These are phyloP conservation scores for Dasyornis broadbenti DNA, from an alignment of 2,113 vertebrate genomes.

Conservation along the genomic window DNA sequence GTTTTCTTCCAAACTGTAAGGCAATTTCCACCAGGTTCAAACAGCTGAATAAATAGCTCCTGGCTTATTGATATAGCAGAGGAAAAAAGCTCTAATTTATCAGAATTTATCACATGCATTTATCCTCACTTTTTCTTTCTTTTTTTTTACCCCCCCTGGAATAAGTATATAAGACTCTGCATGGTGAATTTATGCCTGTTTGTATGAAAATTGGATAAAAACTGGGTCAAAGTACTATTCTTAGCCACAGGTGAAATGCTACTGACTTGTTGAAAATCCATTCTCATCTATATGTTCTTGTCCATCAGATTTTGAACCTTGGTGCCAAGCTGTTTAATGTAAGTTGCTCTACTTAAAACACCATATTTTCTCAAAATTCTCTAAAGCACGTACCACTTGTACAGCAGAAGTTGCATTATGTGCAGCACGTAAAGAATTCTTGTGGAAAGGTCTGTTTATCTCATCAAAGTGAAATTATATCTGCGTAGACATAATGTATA, in stretches of 20 bases:
- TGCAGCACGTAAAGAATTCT: neutral
- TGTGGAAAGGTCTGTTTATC: conserved; percentile 15
- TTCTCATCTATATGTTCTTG: neutral
- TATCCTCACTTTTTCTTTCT: neutral
- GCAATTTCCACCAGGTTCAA: conserved; percentile 3
- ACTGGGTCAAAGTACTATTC: neutral
- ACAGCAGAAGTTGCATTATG: neutral
- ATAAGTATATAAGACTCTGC: neutral
- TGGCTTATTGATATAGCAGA: neutral
- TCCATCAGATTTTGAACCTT: neutral
- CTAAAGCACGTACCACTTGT: neutral
- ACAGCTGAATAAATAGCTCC: conserved; percentile 35
- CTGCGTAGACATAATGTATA: neutral
- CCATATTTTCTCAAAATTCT: neutral
- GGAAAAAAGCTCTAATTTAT: neutral
- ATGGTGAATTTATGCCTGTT: neutral
- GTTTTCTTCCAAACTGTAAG: neutral
- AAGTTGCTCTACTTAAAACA: neutral
- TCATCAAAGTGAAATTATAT: conserved; percentile 21
- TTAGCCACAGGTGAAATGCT: neutral
- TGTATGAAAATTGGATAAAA: conserved; percentile 10
- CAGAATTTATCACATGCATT: neutral
- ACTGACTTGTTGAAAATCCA: neutral
- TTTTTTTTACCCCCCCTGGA: neutral
- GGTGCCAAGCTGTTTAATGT: neutral